Conservation (phyloP, 2,797 vertebrate genomes). For the Oreortyx pictus region DNA sequence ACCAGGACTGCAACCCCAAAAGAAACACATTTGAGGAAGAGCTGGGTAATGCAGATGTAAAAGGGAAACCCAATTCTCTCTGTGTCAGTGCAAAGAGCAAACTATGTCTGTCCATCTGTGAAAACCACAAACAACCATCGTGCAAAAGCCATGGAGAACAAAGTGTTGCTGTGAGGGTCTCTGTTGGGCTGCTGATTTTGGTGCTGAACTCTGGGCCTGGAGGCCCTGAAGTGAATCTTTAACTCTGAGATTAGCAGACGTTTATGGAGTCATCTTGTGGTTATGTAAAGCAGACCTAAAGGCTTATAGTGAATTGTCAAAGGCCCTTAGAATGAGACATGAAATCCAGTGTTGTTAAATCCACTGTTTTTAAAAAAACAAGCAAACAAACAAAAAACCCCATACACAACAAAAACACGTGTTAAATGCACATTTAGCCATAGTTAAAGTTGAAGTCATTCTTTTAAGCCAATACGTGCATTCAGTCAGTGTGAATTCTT, state of each 20-base stretch:
- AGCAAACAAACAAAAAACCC: too few relatives aligned
- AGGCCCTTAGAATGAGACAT: background rate
- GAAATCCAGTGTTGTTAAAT: background rate
- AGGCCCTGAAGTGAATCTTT: background rate
- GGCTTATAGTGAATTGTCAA: background rate
- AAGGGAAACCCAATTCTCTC: background rate
- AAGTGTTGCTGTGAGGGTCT: background rate
- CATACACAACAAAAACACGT: too few relatives aligned
- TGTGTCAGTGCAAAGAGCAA: background rate
- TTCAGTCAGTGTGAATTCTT: background rate
- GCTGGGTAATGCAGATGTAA: background rate
- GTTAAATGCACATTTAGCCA: background rate
- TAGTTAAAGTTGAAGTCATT: background rate
- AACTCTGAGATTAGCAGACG: background rate
- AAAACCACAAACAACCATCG: background rate
- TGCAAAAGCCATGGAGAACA: rapidly evolving
- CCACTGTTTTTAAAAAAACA: background rate
- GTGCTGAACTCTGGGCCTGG: background rate
- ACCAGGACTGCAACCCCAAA: background rate
- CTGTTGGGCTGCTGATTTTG: background rate
- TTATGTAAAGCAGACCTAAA: background rate
- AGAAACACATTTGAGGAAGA: background rate
- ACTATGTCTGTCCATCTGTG: background rate
- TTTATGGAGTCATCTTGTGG: background rate
- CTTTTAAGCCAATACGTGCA: background rate